Conservation (phyloP, 1,140 invertebrate genomes). For the Rhyzopertha dominica region DNA sequence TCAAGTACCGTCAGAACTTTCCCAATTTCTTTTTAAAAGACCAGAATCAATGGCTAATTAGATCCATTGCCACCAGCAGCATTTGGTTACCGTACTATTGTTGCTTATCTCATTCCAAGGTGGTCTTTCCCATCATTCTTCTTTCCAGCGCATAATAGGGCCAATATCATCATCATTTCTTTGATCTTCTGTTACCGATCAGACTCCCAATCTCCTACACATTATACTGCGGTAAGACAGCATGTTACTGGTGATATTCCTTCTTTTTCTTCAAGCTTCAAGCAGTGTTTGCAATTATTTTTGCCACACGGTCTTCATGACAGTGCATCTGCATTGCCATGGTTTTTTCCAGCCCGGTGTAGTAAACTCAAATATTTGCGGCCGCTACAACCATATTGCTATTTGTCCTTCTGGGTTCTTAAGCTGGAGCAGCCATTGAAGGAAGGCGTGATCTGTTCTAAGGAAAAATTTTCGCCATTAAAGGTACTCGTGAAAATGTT, state of each 20-base stretch:
- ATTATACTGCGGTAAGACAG: no score
- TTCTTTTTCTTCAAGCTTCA: background rate
- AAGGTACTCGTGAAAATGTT: conserved; percentile 27
- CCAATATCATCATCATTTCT: no score
- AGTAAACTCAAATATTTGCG: conserved; percentile 19
- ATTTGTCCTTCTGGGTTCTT: conserved; percentile 25
- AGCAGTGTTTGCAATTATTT: conserved; percentile 13
- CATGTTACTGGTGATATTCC: no score
- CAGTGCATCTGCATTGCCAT: conserved; percentile 22
- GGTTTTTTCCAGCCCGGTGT: conserved; percentile 18
- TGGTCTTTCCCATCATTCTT: background rate
- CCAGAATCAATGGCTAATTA: no score
- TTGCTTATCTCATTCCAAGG: background rate
- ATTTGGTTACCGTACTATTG: background rate
- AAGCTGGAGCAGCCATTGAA: conserved; percentile 35
- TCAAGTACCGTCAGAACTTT: no score
- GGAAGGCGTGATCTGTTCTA: conserved; percentile 29
- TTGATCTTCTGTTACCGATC: no score
- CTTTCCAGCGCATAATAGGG: background rate
- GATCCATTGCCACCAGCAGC: background rate
- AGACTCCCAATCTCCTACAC: no score
- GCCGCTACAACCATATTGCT: conserved; percentile 21
- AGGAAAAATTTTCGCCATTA: conserved; percentile 21
- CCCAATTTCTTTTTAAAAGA: no score
- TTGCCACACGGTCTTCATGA: conserved; percentile 21